These are phyloP conservation scores for Amphiprion ocellaris DNA, from an alignment of 2,113 vertebrate genomes.

Conservation along the genomic window DNA sequence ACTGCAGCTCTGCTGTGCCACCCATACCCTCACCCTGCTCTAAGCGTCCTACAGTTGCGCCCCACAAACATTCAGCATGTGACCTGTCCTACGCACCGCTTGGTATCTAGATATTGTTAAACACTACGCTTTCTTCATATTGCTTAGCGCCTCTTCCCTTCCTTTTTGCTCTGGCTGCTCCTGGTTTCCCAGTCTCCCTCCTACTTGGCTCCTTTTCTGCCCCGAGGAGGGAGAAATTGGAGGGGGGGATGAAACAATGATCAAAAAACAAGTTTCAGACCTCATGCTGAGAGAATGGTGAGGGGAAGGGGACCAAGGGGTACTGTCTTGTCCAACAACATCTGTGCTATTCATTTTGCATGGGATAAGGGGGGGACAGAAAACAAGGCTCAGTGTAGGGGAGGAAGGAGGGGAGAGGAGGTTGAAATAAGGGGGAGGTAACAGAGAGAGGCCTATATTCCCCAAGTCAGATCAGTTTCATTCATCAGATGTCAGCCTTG, in stretches of 20 bases:
- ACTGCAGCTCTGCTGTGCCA: slow-evolving; percentile 19
- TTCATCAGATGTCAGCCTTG: slow-evolving; percentile 72
- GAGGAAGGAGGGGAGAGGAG: slow-evolving; percentile 34
- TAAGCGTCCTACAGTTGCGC: background rate
- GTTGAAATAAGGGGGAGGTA: slow-evolving; percentile 59
- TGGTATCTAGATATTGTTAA: slow-evolving; percentile 78
- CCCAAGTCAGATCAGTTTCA: slow-evolving; percentile 67
- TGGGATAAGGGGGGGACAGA: slow-evolving; percentile 55
- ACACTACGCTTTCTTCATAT: slow-evolving; percentile 68
- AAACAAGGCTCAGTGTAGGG: slow-evolving; percentile 71
- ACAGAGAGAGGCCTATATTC: slow-evolving; percentile 58
- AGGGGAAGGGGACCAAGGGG: slow-evolving; percentile 80
- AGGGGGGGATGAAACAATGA: slow-evolving; percentile 74
- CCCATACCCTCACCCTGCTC: slow-evolving; percentile 27
- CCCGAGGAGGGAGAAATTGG: slow-evolving; percentile 74
- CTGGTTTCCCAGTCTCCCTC: slow-evolving; percentile 70
- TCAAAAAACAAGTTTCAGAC: slow-evolving; percentile 87
- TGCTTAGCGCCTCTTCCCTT: slow-evolving; percentile 76
- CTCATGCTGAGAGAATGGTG: slow-evolving; percentile 85
- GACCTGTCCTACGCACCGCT: slow-evolving; percentile 63
- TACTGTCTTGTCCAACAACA: slow-evolving; percentile 85
- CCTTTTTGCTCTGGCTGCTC: slow-evolving; percentile 68
- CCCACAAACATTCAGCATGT: slow-evolving; percentile 51
- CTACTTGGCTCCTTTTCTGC: slow-evolving; percentile 68
- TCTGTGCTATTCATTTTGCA: slow-evolving; percentile 86